Percentiles rank a stretch among this genome's conserved stretches.
Conservation (phyloP, 2,113 vertebrate species). For the Capreolus pygargus region DNA sequence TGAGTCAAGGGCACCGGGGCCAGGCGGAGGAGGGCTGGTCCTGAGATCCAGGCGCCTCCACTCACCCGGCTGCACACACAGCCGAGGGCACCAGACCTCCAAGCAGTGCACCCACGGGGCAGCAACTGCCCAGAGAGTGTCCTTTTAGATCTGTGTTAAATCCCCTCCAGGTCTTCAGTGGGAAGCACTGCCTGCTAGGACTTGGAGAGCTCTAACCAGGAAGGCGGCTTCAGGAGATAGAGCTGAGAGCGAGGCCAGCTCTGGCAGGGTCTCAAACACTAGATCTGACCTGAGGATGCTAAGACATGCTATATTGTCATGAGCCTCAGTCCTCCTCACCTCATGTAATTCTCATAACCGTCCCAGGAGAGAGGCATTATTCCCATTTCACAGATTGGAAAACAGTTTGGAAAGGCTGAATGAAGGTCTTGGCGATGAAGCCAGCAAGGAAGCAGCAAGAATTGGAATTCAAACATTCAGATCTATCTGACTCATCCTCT, state of each 20-base stretch:
- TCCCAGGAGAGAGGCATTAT: not conserved
- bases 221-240: not conserved
- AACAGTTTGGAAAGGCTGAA: not conserved
- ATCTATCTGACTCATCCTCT: not conserved
- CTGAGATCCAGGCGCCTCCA: not conserved
- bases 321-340: not conserved
- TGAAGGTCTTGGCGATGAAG: not conserved
- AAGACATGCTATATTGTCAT: not conserved
- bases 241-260: not conserved
- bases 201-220: not conserved
- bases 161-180: not conserved
- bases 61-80: not conserved
- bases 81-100: not conserved
- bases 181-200: not conserved
- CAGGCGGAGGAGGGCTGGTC: not conserved
- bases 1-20: not conserved
- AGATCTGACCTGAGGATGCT: not conserved
- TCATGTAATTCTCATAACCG: not conserved
- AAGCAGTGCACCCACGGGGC: not conserved
- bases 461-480: not conserved
- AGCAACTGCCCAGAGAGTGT: not conserved
- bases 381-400: not conserved
- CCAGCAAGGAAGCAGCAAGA: not conserved
- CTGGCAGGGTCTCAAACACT: not conserved
- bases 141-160: not conserved